Base-by-base conservation (phyloP, 2,888 invertebrate species). In the Ditylenchus weischeri region DNA sequence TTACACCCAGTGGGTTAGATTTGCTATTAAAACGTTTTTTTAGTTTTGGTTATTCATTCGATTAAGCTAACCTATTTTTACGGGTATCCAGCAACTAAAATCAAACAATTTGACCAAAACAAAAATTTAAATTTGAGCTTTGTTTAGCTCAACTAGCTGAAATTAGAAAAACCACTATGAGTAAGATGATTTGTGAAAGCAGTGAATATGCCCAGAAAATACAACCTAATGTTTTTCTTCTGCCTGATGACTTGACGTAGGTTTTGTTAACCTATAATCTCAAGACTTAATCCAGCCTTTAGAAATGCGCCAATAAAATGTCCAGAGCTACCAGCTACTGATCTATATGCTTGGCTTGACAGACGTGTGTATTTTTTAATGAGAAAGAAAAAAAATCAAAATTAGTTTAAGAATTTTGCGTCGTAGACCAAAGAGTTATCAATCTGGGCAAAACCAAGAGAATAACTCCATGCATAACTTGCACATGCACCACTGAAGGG, bases 141-240 rank as follows among this genome's bases (percentile, higher is more conserved):
- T 19, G 2, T 73, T 64, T 68, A 81, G 83, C 79, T 62, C 93
- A 94, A 87, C 85, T 93, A 18, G 84, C 86, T 0, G 91, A 92
- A 84, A 89, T 94, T 64, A 88, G 91, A 0, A 93, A 93, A 84
- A 87, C 88, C 0, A 92, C 92, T 0, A 83, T 94, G 64, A 89
- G 92, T 0, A 92, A 92, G 84, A 84, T 93, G 1, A 84, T 92
- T 66, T 94, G 94, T 81, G 90, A 91, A 73, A 94, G 93, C 85
- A 88, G 80, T 66, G 74, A 80, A 57, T 81, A 72, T 61, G 80
- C 79, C 7, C 68, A 89, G 4, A 90, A 91, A 66, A 91, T 94
- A 84, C 94, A 94, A 83, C 87, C 92, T 62, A 90, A 91, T 8
- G 89, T 90, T 0, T 92, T 94, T 82, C 92, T 94, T 83, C 86